Percentiles rank a stretch among this genome's conserved stretches.
phyloP scores from a whole-genome alignment of 2,797 vertebrate species.

The Chromis chromis region DNA sequence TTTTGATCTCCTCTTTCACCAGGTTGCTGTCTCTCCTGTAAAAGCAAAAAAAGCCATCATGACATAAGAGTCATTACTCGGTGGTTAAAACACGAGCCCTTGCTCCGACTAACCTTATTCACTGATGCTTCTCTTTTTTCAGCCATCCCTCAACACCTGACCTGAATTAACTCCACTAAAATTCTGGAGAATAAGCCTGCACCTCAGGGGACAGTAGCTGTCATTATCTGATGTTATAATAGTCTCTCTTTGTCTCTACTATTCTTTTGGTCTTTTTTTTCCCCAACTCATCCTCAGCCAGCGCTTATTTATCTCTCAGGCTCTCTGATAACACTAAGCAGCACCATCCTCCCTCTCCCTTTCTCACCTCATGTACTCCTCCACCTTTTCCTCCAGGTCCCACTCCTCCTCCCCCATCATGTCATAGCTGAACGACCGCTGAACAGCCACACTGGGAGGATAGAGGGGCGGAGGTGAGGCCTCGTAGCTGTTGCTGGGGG shows the following conservation, averaged over 20 bases:
- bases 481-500: slow-evolving; percentile 88
- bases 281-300: slow-evolving; percentile 28
- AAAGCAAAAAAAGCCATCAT: slow-evolving; percentile 22
- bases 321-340: slow-evolving; percentile 16
- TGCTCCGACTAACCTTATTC: slow-evolving; percentile 67
- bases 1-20: slow-evolving; percentile 90
- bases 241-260: slow-evolving; percentile 62
- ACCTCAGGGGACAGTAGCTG: slow-evolving; percentile 69
- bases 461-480: slow-evolving; percentile 88
- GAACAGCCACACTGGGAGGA: slow-evolving; percentile 79
- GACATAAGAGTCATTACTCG: slow-evolving; percentile 27
- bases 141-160: slow-evolving; percentile 75
- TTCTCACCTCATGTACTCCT: slow-evolving; percentile 89
- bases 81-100: slow-evolving; percentile 51
- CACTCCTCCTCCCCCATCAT: slow-evolving; percentile 87
- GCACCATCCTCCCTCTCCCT: neutral
- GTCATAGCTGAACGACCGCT: slow-evolving; percentile 87
- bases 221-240: slow-evolving; percentile 80
- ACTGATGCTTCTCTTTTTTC: slow-evolving; percentile 59
- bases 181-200: slow-evolving; percentile 73
- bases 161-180: slow-evolving; percentile 79
- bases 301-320: slow-evolving; percentile 14
- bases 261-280: slow-evolving; percentile 32
- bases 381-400: slow-evolving; percentile 90
- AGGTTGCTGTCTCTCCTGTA: slow-evolving; percentile 89